Evolutionary conservation across 53 echinoderm and acorn worm species (phyloP), one percentile per base, ranked within the genome.

Genomic region (Glandiceps talaboti): DNA sequence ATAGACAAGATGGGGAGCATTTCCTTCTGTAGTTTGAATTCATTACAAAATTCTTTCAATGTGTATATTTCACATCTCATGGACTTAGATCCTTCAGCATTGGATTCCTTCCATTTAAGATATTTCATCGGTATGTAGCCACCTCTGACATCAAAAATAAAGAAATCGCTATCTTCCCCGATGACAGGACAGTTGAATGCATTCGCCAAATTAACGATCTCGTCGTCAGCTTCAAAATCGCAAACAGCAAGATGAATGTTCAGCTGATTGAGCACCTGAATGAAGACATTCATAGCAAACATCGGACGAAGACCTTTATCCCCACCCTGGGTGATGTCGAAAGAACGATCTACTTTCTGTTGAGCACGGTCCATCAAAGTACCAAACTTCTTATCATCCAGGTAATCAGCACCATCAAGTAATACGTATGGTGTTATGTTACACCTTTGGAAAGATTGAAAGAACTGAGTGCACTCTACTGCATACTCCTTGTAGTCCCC

Each of bases 181-280:
- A 86, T 80, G 29, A 93, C 92, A 1, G 92, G 87, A 76, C 97
- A 96, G n/a, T 85, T 77, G 84, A 83, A 89, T 10, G 77, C 81
- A 78, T 96, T 96, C 29, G 92, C 97, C 31, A 96, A 77, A 1
- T 82, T 76, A 26, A 87, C 89, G 29, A 91, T 87, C 32, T 93
- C 90, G 73, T 85, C 85, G 82, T 96, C 97, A 0, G 97, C 97
- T 84, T 96, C 97, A 87, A 96, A 96, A 73, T 91, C 89, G 78
- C 87, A 83, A 64, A 86, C 79, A 30, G 77, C 88, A 80, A 80
- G 88, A 0, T 72, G 79, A 45, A 96, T 82, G 12, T 78, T 74
- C n/a, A 90, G 75, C 75, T 93, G 93, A 25, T 76, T 73, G 14
- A 96, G 74, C 0, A 86, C 93, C 31, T 84, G 88, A 80, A 74